Base-by-base conservation (phyloP, 2,113 vertebrate species). In the Butorides virescens region DNA sequence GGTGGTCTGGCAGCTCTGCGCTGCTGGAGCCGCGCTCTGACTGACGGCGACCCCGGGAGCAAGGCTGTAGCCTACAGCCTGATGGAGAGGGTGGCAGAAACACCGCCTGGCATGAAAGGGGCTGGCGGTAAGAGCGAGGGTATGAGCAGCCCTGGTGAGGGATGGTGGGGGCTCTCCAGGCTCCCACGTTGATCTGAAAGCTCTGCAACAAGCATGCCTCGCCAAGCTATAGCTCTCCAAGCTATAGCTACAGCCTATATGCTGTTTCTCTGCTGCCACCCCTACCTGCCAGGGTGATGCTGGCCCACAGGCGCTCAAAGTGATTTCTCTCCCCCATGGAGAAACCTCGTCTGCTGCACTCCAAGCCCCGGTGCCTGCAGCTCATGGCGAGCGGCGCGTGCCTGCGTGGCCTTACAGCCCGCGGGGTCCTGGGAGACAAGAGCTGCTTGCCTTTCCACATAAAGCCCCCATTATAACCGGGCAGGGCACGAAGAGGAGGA, bases 401-500 rank as follows among this genome's bases (percentile, higher is more conserved):
- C 44, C 53, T 82, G 39, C 27, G 5, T 21, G 42, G 59, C 58
- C 42, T 66, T 49, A 42, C 12, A 85, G 76, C 68, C 72, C 30
- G 2, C 0, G 0, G 34, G 61, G 44, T 61, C 44, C 61, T 75
- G 9, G 14, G 80, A 55, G 74, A 56, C 88, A 87, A 71, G 44
- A 74, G 47, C 76, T 77, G 61, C 27, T 84, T 86, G 15, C 71
- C 59, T 84, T 77, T 59, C 76, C 70, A 17, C 71, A 49, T 61
- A 82, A 94, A 94, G 80, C 65, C 23, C 32, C 36, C 36, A 15
- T 87, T 85, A 68, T 85, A 84, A 61, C 29, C 34, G 85, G 47
- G 23, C 47, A 56, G 46, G 65, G 73, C 0, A 0, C 67, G 74
- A 96, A 84, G 61, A 95, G 62, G 30, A 94, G 65, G 37, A 73